Percentiles rank a stretch among this genome's conserved stretches.
phyloP scores from a whole-genome alignment of 2,113 vertebrate genomes.

The Ptilorrhoa leucosticta region DNA sequence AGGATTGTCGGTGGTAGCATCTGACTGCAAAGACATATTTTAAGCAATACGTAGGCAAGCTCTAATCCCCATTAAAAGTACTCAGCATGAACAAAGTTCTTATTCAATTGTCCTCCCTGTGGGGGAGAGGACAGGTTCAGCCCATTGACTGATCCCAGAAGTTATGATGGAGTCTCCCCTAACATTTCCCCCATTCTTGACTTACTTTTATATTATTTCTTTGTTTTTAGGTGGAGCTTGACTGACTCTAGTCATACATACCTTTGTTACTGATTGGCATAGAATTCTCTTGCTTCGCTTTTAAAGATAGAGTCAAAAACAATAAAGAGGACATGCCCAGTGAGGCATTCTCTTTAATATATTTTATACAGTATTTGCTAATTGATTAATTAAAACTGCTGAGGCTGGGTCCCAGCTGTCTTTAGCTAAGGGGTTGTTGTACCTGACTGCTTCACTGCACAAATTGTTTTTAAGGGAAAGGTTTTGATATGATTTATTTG shows the following conservation, averaged over 20 bases:
- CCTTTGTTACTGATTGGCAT: not conserved
- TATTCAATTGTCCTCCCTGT: not conserved
- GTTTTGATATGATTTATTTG: not conserved
- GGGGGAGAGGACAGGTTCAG: not conserved
- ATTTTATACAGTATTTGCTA: not conserved
- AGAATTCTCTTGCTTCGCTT: not conserved
- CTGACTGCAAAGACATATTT: not conserved
- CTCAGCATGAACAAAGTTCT: not conserved
- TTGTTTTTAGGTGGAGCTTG: not conserved
- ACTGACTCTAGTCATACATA: not conserved
- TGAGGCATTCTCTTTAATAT: not conserved
- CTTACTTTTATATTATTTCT: not conserved
- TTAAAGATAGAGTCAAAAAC: not conserved
- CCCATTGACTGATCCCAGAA: not conserved
- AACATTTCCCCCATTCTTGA: not conserved
- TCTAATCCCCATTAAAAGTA: not conserved
- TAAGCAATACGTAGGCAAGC: not conserved
- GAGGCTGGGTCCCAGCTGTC: not conserved
- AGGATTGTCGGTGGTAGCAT: not conserved
- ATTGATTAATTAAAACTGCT: conserved; percentile 7
- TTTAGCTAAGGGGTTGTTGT: not conserved
- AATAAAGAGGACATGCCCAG: not conserved
- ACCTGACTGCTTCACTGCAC: not conserved
- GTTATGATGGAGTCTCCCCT: not conserved
- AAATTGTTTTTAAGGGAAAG: not conserved